Evolutionary conservation across 2,888 invertebrate species (phyloP).

Genomic region (Heterodera filipjevi): DNA sequence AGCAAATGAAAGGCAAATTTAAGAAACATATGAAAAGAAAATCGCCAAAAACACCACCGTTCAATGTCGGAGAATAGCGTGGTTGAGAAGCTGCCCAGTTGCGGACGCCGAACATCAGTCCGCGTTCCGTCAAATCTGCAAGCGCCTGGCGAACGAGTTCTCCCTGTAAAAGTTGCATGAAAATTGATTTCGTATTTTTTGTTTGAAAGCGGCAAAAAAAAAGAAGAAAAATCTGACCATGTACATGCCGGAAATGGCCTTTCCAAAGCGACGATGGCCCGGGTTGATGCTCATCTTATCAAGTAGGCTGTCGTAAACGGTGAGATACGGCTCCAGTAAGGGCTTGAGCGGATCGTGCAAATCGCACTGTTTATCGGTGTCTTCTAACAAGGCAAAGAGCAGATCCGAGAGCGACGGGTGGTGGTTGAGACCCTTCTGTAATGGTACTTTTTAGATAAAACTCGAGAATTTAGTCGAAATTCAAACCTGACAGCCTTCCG

Average conservation of each 20-base stretch:
- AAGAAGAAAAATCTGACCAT: constrained; percentile 66
- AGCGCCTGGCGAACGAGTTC: constrained; percentile 86
- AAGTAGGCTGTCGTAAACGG: constrained; percentile 77
- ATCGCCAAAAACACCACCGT: constrained; percentile 62
- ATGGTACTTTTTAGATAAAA: too few relatives aligned
- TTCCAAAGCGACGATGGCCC: constrained; percentile 79
- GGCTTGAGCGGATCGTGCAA: too few relatives aligned
- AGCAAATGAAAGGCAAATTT: background rate
- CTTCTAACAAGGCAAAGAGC: too few relatives aligned
- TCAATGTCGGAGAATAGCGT: constrained; percentile 98
- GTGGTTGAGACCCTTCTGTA: too few relatives aligned
- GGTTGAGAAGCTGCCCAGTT: constrained; percentile 77
- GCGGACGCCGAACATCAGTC: constrained; percentile 54
- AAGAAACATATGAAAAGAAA: constrained; percentile 26
- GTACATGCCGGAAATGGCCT: constrained; percentile 98
- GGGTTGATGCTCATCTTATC: constrained; percentile 81
- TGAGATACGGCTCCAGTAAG: constrained; percentile 80
- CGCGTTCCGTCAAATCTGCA: constrained; percentile 75
- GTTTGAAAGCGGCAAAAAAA: constrained; percentile 71
- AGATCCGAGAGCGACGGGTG: too few relatives aligned
- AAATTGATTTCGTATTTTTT: too few relatives aligned
- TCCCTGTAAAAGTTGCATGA: too few relatives aligned
- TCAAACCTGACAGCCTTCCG: too few relatives aligned
- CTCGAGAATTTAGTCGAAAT: too few relatives aligned
- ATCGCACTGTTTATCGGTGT: too few relatives aligned